Conservation (phyloP, 2,797 vertebrate species). For the Rhinogobio ventralis region DNA sequence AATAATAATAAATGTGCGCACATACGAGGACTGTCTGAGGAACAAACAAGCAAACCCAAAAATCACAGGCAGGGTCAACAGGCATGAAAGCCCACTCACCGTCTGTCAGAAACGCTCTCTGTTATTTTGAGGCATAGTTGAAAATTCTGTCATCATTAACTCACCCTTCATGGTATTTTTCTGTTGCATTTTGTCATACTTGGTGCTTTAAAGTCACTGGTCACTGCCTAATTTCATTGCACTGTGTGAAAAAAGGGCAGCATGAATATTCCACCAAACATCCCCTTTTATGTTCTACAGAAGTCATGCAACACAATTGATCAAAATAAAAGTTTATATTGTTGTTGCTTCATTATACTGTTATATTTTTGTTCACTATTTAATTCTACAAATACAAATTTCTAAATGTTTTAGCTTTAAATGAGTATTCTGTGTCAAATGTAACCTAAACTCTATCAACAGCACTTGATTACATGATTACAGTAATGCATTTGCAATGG, state of each 20-base stretch:
- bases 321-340: not conserved
- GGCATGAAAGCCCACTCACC: not conserved
- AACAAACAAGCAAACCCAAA: conserved; percentile 28
- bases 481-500: not conserved
- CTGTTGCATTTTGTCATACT: not conserved
- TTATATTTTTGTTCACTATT: not conserved
- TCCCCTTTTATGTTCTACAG: not conserved
- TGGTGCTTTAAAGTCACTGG: not conserved
- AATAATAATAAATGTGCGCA: not conserved
- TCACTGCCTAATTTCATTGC: not conserved
- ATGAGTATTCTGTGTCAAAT: not conserved
- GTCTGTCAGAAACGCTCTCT: not conserved
- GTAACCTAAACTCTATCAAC: not conserved
- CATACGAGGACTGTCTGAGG: conserved; percentile 1
- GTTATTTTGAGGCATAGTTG: not conserved
- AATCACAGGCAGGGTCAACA: conserved; percentile 33
- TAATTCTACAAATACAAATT: not conserved
- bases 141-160: not conserved
- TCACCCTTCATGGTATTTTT: not conserved
- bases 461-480: not conserved
- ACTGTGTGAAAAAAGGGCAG: not conserved
- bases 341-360: not conserved
- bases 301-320: not conserved
- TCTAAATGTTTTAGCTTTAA: not conserved
- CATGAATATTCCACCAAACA: not conserved